A percentile compares a stretch with the other conserved stretches of the same genome.
Conservation (phyloP, 2,888 invertebrate genomes). For the Cryptops parisi region DNA sequence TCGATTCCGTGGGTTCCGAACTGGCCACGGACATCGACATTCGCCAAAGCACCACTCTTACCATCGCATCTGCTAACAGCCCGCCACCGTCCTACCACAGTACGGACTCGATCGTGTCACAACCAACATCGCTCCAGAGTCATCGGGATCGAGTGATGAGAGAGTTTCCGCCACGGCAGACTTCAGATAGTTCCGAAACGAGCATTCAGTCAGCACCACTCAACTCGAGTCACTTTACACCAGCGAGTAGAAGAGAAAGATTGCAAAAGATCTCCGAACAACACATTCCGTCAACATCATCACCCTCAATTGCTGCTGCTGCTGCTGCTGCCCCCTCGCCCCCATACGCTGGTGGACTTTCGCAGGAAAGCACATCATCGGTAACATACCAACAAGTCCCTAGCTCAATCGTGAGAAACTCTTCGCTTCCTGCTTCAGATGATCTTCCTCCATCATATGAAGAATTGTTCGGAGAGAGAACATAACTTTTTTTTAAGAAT, state of each 20-base stretch:
- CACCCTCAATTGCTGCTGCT: not conserved
- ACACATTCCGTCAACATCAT: not conserved
- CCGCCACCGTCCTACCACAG: conserved; percentile 11
- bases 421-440: not conserved
- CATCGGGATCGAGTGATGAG: conserved; percentile 2
- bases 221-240: not conserved
- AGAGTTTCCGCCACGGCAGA: conserved; percentile 5
- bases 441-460: conserved; percentile 11
- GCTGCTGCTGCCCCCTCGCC: too few relatives aligned
- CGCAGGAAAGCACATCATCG: too few relatives aligned
- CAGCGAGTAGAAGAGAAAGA: not conserved
- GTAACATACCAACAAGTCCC: too few relatives aligned
- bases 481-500: too few relatives aligned
- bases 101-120: conserved; percentile 10
- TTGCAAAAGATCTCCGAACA: conserved; percentile 6
- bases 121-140: not conserved
- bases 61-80: conserved; percentile 10
- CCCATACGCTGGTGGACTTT: too few relatives aligned
- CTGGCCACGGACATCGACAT: not conserved
- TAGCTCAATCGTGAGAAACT: not conserved
- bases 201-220: conserved; percentile 7
- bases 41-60: conserved; percentile 7
- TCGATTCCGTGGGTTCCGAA: conserved; percentile 8
- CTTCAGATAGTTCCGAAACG: conserved; percentile 10
- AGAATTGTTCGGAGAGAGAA: conserved; percentile 1